Conservation (phyloP, 92 coral and sea anemone species). For the Ricordea florida region DNA sequence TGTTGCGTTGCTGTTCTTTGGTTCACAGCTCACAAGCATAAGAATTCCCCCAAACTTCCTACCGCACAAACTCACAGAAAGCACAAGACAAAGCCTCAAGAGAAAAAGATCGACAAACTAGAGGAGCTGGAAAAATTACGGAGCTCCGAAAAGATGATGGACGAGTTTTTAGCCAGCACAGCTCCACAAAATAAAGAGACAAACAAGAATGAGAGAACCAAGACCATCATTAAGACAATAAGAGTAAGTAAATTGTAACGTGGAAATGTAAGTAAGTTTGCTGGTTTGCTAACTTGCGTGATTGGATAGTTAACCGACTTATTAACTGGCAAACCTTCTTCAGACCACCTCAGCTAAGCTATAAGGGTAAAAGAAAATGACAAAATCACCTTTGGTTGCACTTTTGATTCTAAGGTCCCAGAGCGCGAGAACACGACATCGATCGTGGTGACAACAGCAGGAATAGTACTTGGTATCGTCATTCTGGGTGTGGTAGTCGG, state of each 20-base stretch:
- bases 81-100: neutral
- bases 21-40: neutral
- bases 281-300: too few relatives aligned
- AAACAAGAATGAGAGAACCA: conserved; percentile 87
- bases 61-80: neutral
- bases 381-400: too few relatives aligned
- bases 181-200: conserved; percentile 73
- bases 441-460: conserved; percentile 81
- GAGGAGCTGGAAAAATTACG: conserved; percentile 86
- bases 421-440: conserved; percentile 79
- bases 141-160: conserved; percentile 92
- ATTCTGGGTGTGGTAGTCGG: conserved; percentile 71
- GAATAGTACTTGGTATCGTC: conserved; percentile 80
- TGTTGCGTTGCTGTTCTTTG: too few relatives aligned
- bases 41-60: neutral
- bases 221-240: conserved; percentile 85
- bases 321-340: too few relatives aligned
- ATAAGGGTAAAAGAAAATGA: too few relatives aligned
- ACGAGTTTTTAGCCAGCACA: conserved; percentile 85
- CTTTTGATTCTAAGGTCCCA: conserved; percentile 58
- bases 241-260: conserved; percentile 45
- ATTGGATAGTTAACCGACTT: too few relatives aligned
- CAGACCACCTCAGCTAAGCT: too few relatives aligned
- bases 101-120: conserved; percentile 75
- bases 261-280: neutral